Evolutionary conservation across 2,113 vertebrate genomes (phyloP).

Genomic region (Phasianus colchicus): DNA sequence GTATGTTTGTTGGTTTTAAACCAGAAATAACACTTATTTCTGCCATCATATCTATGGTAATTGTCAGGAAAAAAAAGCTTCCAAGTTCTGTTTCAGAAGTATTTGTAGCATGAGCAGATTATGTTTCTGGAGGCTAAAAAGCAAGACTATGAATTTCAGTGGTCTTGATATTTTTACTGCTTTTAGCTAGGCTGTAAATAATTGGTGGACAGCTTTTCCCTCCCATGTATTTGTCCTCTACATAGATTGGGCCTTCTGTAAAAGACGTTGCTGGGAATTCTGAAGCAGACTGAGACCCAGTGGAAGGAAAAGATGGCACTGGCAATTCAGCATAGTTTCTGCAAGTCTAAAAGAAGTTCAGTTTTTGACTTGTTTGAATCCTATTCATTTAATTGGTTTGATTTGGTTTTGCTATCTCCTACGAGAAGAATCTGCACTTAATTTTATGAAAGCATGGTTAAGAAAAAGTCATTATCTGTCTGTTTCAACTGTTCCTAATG

Average conservation of each 20-base stretch:
- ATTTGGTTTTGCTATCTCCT: background rate
- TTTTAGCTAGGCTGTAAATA: background rate
- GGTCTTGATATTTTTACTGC: background rate
- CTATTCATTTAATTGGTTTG: background rate
- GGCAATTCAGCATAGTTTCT: background rate
- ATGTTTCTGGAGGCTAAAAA: background rate
- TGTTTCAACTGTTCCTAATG: background rate
- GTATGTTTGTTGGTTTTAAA: background rate
- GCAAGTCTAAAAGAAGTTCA: background rate
- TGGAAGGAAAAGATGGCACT: background rate
- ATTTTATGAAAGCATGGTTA: background rate
- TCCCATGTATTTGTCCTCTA: background rate
- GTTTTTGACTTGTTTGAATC: background rate
- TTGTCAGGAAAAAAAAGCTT: background rate
- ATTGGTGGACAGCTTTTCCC: background rate
- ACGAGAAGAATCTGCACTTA: background rate
- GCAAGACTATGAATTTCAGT: background rate
- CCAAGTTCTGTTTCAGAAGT: background rate
- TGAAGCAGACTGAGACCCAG: background rate
- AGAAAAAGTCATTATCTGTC: background rate
- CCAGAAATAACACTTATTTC: background rate
- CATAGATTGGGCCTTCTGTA: background rate
- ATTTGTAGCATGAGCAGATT: background rate
- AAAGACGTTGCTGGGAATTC: background rate
- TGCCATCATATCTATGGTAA: background rate